Base-by-base conservation (phyloP, 2,113 vertebrate species). In the Crotalus viridis region DNA sequence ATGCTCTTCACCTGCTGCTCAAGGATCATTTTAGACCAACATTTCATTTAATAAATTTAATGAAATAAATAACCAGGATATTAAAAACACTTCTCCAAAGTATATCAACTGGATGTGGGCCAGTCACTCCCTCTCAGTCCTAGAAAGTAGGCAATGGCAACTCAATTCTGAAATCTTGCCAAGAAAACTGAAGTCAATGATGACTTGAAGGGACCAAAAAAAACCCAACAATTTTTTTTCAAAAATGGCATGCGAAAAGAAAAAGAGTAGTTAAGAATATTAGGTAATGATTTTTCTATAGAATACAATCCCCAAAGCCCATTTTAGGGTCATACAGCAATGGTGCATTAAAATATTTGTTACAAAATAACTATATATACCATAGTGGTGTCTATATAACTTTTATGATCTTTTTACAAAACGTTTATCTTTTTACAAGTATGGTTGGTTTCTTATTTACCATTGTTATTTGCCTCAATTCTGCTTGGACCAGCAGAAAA, bases 1-100 rank as follows among this genome's bases (percentile, higher is more conserved):
- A 86, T 93, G 94, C 94, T 92, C 86, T 95, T 93, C 94, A 52
- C 64, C 33, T 96, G 93, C 55, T 95, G 91, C 85, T 93, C 54
- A 91, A 94, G 92, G 10, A 89, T 92, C 6, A 89, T 46, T 26
- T 86, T 94, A 89, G 94, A 95, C 81, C 46, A 91, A 56, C 43
- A 28, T 69, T 46, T 93, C 52, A n/a, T 91, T 88, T 94, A 88
- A 92, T 69, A 69, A 69, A 69, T 69, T 17, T 74, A 74, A 74
- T 81, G 33, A 61, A 91, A 86, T 85, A 59, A 87, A 28, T 92
- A 91, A 91, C 10, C 21, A n/a, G 13, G 3, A 17, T 43, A 19
- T 22, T 21, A 87, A 91, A 61, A 8, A 48, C 56, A 87, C 21
- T 43, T 10, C 33, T 81, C 33, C 74, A 81, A 43, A 81, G 2